Evolutionary conservation across 2,113 vertebrate species (phyloP).

Genomic region (Cricetomys ansorgei): DNA sequence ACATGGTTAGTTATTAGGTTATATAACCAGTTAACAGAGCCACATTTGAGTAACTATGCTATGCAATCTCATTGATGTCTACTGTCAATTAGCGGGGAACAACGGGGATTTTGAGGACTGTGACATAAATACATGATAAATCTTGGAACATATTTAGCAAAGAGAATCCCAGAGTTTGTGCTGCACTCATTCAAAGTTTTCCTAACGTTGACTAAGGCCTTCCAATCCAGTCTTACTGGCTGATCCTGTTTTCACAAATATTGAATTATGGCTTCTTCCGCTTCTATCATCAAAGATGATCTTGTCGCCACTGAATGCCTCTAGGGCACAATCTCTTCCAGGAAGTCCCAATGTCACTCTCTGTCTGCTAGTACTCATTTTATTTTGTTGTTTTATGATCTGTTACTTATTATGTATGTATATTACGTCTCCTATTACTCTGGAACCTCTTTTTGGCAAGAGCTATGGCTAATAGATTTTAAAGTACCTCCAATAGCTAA

Average conservation of each 20-base stretch:
- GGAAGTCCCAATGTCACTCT: not conserved
- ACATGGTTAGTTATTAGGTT: not conserved
- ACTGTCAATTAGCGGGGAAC: not conserved
- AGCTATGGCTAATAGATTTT: not conserved
- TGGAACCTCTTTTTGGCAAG: not conserved
- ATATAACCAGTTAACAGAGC: not conserved
- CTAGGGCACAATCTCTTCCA: not conserved
- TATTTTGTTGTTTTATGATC: not conserved
- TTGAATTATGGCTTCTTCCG: fast-evolving
- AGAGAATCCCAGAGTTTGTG: not conserved
- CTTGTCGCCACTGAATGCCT: not conserved
- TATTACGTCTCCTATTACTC: not conserved
- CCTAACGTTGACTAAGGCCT: not conserved
- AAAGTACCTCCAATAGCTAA: not conserved
- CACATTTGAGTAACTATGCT: not conserved
- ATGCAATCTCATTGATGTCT: not conserved
- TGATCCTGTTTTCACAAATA: not conserved
- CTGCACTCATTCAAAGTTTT: not conserved
- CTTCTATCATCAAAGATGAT: not conserved
- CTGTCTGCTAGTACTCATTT: not conserved
- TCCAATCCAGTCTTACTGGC: not conserved
- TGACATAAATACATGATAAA: not conserved
- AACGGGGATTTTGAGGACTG: not conserved
- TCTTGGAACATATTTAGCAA: not conserved
- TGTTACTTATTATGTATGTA: not conserved